These are phyloP conservation scores for Drosophila leontia DNA, from an alignment of 1,140 invertebrate genomes.

Conservation along the genomic window DNA sequence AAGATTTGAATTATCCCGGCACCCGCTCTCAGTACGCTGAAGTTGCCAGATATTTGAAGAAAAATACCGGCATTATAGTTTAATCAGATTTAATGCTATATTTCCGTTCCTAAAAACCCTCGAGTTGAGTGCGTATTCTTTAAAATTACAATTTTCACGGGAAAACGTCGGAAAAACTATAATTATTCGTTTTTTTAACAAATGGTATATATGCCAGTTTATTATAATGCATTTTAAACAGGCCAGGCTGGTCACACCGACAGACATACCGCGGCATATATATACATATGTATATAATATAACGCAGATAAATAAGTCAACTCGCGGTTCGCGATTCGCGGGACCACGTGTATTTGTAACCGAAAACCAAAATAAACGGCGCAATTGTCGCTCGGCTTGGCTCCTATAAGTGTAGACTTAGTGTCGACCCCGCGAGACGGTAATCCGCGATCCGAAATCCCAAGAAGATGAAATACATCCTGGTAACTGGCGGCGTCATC, in stretches of 20 bases:
- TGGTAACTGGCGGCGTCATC: slow-evolving; percentile 99
- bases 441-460: slow-evolving; percentile 1
- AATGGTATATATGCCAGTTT: not conserved
- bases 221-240: not conserved
- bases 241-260: not conserved
- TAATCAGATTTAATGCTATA: not conserved
- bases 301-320: slow-evolving; percentile 17
- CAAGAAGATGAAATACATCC: slow-evolving; percentile 91
- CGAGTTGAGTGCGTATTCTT: not conserved
- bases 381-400: slow-evolving; percentile 27
- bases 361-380: slow-evolving; percentile 33
- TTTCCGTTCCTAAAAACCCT: not conserved
- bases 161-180: not conserved
- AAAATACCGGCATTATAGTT: not conserved
- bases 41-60: not conserved
- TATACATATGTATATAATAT: slow-evolving; percentile 4
- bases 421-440: slow-evolving; percentile 9
- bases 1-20: no score
- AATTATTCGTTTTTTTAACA: no score
- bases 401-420: not conserved
- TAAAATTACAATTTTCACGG: not conserved
- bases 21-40: not conserved
- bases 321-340: not conserved
- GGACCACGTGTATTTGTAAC: slow-evolving; percentile 33
- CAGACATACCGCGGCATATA: not conserved